Evolutionary conservation across 2,888 invertebrate species (phyloP), one percentile per base, ranked within the genome.

Genomic region (Stenoptilia bipunctidactyla): DNA sequence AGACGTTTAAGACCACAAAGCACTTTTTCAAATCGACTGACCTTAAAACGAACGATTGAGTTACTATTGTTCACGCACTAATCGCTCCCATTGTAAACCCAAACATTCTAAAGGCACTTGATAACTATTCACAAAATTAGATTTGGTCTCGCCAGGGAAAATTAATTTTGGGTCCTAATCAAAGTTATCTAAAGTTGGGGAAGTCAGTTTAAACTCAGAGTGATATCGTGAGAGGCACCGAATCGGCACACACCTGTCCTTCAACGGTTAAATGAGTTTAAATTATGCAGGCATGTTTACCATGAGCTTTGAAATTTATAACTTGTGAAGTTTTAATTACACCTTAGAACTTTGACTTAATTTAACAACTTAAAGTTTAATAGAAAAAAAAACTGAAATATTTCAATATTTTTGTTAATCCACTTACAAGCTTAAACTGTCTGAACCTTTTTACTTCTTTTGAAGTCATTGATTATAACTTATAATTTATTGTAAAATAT

Each of bases 151-250:
- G 56, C 57, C 40, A 39, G 61, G 54, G 66, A 50, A 58, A 68
- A 66, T 69, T 67, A 71, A 66, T 66, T 66, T 67, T 65, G 56
- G 58, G 68, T 67, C 69, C 65, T 63, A 66, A 71, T 73, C 71
- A 72, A 71, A 72, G 57, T 70, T 69, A 51, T 53, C 46, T 48
- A 50, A 50, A 64, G 59, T 64, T 65, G 43, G 42, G 44, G 39
- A 56, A 64, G 59, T 56, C 58, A 52, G 54, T 52, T 51, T 30
- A n/a, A 30, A 12, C 4, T 20, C 20, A 30, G 30, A 10, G 10
- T 9, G 30, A n/a, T 30, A 30, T 20, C 8, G 20, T 20, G 20
- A 8, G n/a, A 30, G 30, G 6, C n/a, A 12, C 6, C n/a, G 12
- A 30, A 30, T 10, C 10, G 2, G 2, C 12, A 3, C 30, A 30